These are phyloP conservation scores for Dryocosmus kuriphilus DNA, from an alignment of 2,888 invertebrate species.

Conservation along the genomic window DNA sequence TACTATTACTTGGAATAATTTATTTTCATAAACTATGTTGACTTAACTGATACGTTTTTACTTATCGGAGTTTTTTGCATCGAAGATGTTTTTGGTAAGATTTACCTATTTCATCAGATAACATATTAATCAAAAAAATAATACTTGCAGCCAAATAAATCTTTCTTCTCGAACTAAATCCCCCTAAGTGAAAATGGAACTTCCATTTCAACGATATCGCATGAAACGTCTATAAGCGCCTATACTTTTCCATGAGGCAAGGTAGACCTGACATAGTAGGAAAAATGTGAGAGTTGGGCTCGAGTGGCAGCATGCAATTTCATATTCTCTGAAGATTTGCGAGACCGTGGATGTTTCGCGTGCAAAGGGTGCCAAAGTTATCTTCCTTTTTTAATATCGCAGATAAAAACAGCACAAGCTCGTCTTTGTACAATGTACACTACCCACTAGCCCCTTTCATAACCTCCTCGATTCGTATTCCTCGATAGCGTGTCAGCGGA, in stretches of 20 bases:
- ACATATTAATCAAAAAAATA: neutral
- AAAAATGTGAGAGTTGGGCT: constrained; percentile 27
- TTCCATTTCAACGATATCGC: constrained; percentile 16
- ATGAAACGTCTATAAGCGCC: constrained; percentile 21
- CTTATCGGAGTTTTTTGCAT: no score
- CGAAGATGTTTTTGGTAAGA: no score
- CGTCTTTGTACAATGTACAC: neutral
- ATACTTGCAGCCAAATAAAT: neutral
- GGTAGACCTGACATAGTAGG: neutral
- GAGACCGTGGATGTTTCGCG: constrained; percentile 62
- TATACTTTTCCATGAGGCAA: neutral
- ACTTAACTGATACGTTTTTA: no score
- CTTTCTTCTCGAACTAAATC: neutral
- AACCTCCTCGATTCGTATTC: constrained; percentile 29
- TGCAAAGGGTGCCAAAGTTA: constrained; percentile 59
- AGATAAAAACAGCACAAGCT: constrained; percentile 11
- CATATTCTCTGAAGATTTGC: constrained; percentile 57
- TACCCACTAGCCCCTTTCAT: constrained; percentile 21
- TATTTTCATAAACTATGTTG: no score
- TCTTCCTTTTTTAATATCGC: constrained; percentile 48
- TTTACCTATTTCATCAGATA: no score
- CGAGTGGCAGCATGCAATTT: constrained; percentile 61
- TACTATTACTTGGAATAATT: no score
- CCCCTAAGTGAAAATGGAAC: constrained; percentile 1
- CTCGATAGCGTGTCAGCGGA: constrained; percentile 61